These are phyloP conservation scores for Nymphalis urticae DNA, from an alignment of 2,888 invertebrate genomes.

Conservation along the genomic window DNA sequence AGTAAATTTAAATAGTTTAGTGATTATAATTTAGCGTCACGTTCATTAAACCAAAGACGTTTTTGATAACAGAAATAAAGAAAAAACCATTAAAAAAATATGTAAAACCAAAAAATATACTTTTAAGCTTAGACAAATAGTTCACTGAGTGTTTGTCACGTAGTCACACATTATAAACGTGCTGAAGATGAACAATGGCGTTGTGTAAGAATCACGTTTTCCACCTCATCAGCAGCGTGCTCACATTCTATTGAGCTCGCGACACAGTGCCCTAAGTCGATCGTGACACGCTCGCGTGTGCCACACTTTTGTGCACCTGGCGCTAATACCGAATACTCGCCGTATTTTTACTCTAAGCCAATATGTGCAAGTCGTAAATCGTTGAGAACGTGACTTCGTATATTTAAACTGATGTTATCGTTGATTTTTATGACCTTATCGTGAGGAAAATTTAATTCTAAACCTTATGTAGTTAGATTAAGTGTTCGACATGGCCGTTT, in stretches of 20 bases:
- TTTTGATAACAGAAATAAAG: too few relatives aligned
- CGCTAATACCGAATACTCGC: slow-evolving; percentile 26
- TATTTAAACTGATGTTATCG: slow-evolving; percentile 32
- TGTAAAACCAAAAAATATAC: not conserved
- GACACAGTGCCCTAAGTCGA: slow-evolving; percentile 8
- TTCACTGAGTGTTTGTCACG: slow-evolving; percentile 3
- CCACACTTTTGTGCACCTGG: slow-evolving; percentile 26
- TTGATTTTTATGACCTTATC: slow-evolving; percentile 29
- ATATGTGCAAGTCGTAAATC: slow-evolving; percentile 39
- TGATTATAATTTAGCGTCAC: too few relatives aligned
- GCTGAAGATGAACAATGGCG: slow-evolving; percentile 10
- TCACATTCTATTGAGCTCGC: slow-evolving; percentile 5
- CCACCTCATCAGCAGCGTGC: slow-evolving; percentile 9
- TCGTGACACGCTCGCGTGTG: slow-evolving; percentile 23
- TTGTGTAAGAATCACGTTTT: slow-evolving; percentile 6
- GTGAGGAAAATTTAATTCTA: slow-evolving; percentile 28
- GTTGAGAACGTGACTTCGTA: slow-evolving; percentile 34
- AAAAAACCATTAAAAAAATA: too few relatives aligned
- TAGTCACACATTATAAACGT: slow-evolving; percentile 10
- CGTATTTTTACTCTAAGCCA: slow-evolving; percentile 33
- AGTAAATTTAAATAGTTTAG: too few relatives aligned
- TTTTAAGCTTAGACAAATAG: not conserved
- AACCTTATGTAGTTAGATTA: slow-evolving; percentile 11
- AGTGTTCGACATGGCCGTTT: not conserved
- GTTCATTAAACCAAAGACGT: too few relatives aligned